Conservation (phyloP, 2,888 invertebrate genomes). For the Pollenia labialis region DNA sequence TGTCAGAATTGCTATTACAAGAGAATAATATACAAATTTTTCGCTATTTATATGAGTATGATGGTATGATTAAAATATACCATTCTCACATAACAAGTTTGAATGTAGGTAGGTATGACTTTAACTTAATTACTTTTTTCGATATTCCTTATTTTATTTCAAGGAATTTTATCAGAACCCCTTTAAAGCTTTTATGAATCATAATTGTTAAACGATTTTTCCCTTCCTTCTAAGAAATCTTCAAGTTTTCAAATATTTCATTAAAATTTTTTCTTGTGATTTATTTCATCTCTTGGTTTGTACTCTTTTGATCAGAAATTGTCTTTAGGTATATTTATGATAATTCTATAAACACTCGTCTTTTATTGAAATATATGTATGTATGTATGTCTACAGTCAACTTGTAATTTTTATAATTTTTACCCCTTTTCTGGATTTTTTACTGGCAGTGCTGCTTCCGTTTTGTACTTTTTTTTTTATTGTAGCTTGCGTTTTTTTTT, state of each 20-base stretch:
- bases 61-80: too few species aligned
- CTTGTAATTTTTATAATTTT: slow-evolving; percentile 19
- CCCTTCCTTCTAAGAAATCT: not conserved
- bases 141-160: too few species aligned
- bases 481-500: not conserved
- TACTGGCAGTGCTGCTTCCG: slow-evolving; percentile 28
- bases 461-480: slow-evolving; percentile 7
- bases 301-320: slow-evolving; percentile 31
- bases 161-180: too few species aligned
- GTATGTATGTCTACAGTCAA: not conserved
- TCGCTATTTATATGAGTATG: too few species aligned
- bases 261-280: not conserved
- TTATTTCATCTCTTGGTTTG: not conserved
- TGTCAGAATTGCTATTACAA: too few species aligned
- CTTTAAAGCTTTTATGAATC: not conserved
- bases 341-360: not conserved
- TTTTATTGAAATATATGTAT: slow-evolving; percentile 3
- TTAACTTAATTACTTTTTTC: too few species aligned
- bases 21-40: too few species aligned
- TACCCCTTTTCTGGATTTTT: slow-evolving; percentile 20
- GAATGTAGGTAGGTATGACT: too few species aligned
- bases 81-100: too few species aligned
- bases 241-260: not conserved
- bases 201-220: not conserved
- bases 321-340: slow-evolving; percentile 8